Evolutionary conservation across 2,888 invertebrate genomes (phyloP).

Genomic region (Papilio protenor): DNA sequence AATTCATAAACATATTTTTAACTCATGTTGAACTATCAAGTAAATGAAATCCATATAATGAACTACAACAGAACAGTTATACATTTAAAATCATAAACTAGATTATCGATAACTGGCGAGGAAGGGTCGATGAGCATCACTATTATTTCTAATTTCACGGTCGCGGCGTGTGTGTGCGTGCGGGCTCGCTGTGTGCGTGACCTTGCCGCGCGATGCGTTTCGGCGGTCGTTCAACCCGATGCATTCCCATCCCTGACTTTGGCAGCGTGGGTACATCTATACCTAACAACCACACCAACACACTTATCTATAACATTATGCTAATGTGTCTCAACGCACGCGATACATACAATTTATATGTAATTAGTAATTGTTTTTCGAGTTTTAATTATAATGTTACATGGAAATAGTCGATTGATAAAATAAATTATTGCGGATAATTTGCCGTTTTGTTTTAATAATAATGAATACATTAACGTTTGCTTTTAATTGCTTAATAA

Average conservation of each 20-base stretch:
- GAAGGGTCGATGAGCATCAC: conserved; percentile 55
- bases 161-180: conserved; percentile 68
- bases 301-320: conserved; percentile 38
- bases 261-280: conserved; percentile 50
- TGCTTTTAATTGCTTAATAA: conserved; percentile 4
- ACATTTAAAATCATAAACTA: not conserved
- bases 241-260: conserved; percentile 80
- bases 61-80: not conserved
- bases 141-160: conserved; percentile 82
- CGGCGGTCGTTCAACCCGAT: conserved; percentile 79
- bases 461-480: not conserved
- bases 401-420: conserved; percentile 11
- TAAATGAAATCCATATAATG: not conserved
- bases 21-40: not conserved
- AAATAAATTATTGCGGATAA: conserved; percentile 23
- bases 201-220: conserved; percentile 78
- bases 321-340: conserved; percentile 38
- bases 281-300: not conserved
- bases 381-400: conserved; percentile 20
- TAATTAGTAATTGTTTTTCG: conserved; percentile 32
- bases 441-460: conserved; percentile 13
- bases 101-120: conserved; percentile 7
- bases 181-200: conserved; percentile 73
- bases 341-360: conserved; percentile 34
- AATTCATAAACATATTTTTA: not conserved